These are phyloP conservation scores for Acanthurus tractus DNA, from an alignment of 2,797 vertebrate genomes.

Conservation along the genomic window DNA sequence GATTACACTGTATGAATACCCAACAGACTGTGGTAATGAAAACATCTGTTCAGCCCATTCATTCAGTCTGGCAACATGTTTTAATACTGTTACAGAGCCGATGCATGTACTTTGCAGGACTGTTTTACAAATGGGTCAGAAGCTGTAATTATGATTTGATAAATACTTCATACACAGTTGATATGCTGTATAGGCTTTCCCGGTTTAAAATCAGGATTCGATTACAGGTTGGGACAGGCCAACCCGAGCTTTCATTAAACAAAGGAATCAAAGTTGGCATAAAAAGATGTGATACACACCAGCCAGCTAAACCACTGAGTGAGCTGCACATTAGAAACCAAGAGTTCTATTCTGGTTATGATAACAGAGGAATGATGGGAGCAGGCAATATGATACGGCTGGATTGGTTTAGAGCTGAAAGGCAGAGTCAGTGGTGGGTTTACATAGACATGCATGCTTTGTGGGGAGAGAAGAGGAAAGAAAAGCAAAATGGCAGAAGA, in stretches of 20 bases:
- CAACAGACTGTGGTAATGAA: constrained; percentile 44
- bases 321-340: constrained; percentile 50
- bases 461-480: constrained; percentile 3
- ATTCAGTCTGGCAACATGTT: constrained; percentile 26
- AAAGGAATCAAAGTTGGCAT: constrained; percentile 52
- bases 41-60: constrained; percentile 59
- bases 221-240: constrained; percentile 60
- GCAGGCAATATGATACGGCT: constrained; percentile 56
- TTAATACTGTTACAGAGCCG: constrained; percentile 18
- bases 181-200: constrained; percentile 43
- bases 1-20: constrained; percentile 43
- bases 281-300: constrained; percentile 39
- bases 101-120: constrained; percentile 27
- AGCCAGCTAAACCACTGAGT: constrained; percentile 43
- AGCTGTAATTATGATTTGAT: constrained; percentile 52
- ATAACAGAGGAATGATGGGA: constrained; percentile 54
- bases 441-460: constrained; percentile 26
- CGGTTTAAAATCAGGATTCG: constrained; percentile 48
- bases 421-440: constrained; percentile 39
- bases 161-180: constrained; percentile 47
- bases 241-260: constrained; percentile 58
- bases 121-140: constrained; percentile 53
- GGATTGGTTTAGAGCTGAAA: constrained; percentile 46
- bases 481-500: constrained; percentile 9
- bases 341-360: constrained; percentile 52